phyloP scores from a whole-genome alignment of 2,797 vertebrate species.

The Anguilla pacifica region DNA sequence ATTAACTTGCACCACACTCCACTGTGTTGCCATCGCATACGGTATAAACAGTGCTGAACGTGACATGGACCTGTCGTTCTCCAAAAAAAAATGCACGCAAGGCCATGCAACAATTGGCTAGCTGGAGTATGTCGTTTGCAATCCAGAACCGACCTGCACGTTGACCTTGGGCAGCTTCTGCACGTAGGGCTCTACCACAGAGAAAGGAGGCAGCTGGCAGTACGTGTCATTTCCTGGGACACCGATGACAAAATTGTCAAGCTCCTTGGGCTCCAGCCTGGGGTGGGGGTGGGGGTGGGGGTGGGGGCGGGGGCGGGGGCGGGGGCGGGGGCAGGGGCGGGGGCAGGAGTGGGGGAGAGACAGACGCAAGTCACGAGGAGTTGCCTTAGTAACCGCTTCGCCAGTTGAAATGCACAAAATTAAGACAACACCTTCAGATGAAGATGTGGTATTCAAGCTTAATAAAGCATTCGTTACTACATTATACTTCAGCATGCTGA shows the following conservation, averaged over 20 bases:
- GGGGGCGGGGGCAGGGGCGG: not conserved
- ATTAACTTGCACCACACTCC: not conserved
- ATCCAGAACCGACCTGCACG: constrained; percentile 20
- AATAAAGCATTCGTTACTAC: not conserved
- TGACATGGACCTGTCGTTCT: too few relatives aligned
- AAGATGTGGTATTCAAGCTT: not conserved
- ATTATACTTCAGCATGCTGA: not conserved
- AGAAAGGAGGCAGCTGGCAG: constrained; percentile 55
- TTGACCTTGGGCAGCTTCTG: constrained; percentile 50
- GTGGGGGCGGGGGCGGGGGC: not conserved
- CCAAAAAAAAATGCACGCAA: not conserved
- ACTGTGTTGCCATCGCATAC: not conserved
- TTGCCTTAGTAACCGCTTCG: not conserved
- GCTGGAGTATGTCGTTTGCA: not conserved
- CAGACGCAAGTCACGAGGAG: not conserved
- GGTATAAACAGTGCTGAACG: too few relatives aligned
- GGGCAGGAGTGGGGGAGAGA: not conserved
- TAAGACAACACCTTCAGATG: not conserved
- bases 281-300: not conserved
- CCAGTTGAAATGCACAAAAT: not conserved
- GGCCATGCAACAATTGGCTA: not conserved
- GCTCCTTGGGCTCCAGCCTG: constrained; percentile 27
- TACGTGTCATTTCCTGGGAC: constrained; percentile 39
- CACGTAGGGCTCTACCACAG: constrained; percentile 36
- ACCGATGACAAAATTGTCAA: constrained; percentile 52